Evolutionary conservation across 64 coral and sea anemone genomes (phyloP), one percentile per base, ranked within the genome.

Genomic region (Catalaphyllia jardinei): DNA sequence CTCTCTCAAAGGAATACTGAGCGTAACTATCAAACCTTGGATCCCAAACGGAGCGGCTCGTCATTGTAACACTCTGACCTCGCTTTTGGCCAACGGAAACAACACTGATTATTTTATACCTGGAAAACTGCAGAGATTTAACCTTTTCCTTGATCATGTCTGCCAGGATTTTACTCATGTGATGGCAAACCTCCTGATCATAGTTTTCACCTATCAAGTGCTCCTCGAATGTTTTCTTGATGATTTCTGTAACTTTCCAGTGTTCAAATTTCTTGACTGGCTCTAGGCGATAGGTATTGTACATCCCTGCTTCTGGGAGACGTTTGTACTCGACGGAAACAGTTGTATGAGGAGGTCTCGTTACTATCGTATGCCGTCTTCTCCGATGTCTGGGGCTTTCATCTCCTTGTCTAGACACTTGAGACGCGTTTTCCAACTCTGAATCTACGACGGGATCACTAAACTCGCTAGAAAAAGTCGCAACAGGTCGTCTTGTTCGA

Each of bases 41-140:
- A 54, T 96, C 91, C 94, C 94, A 96, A 11, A 96, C 90, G 30
- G 84, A 96, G 0, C 94, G 80, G 59, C 94, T 96, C 0, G 51
- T 82, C 30, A 96, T 59, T 6, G 87, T 80, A 27, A 91, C 77
- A 29, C 87, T 54, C 24, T 96, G 90, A 1, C 59, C 65, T n/a
- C 30, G 25, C 60, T 80, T 93, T 8, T 96, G 91, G 13, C 91
- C 94, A 49, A 96, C 74, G 31, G 86, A 86, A 12, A 96, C 90
- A 75, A 87, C 33, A 52, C 67, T 67, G 6, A 96, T 69, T 19
- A 84, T 89, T 86, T 96, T 96, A 31, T 96, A 89, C 35, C 94
- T 86, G 31, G 87, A 71, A 87, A 92, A 96, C 52, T 96, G 86
- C 31, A 93, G 28, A 13, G 31, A 77, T 71, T 96, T 93, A 19